phyloP scores from a whole-genome alignment of 2,113 vertebrate species.

The Donacobius atricapilla region DNA sequence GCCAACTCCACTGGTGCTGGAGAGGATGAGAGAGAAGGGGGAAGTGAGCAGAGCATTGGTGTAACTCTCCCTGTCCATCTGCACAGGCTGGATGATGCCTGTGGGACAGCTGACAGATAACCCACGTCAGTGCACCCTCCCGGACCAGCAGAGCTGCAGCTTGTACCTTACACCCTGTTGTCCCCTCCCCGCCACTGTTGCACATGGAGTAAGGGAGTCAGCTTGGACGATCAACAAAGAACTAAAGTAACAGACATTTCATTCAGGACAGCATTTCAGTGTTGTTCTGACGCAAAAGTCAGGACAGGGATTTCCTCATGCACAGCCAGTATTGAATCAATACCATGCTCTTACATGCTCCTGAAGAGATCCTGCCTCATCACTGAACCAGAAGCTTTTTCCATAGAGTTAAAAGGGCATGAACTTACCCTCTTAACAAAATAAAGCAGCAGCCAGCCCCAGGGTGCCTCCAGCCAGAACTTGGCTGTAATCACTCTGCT shows the following conservation, averaged over 20 bases:
- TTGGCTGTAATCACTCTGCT: background rate
- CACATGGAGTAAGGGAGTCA: background rate
- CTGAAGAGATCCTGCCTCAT: background rate
- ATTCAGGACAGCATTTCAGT: background rate
- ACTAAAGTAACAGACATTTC: background rate
- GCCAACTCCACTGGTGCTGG: background rate
- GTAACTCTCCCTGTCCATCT: background rate
- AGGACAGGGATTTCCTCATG: background rate
- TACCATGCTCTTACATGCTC: background rate
- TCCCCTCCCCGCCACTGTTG: background rate
- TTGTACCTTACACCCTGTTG: background rate
- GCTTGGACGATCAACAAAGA: background rate
- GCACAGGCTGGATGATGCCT: background rate
- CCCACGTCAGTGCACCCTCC: fast-evolving
- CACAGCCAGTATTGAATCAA: background rate
- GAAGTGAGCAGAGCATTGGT: background rate
- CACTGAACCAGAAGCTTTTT: background rate
- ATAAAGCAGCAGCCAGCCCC: background rate
- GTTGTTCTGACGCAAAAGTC: background rate
- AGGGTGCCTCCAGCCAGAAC: background rate
- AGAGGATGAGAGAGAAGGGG: background rate
- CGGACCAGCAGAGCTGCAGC: background rate
- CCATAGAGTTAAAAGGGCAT: background rate
- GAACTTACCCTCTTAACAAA: background rate
- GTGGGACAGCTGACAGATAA: background rate